Evolutionary conservation across 2,113 vertebrate species (phyloP).

Genomic region (Promerops cafer): DNA sequence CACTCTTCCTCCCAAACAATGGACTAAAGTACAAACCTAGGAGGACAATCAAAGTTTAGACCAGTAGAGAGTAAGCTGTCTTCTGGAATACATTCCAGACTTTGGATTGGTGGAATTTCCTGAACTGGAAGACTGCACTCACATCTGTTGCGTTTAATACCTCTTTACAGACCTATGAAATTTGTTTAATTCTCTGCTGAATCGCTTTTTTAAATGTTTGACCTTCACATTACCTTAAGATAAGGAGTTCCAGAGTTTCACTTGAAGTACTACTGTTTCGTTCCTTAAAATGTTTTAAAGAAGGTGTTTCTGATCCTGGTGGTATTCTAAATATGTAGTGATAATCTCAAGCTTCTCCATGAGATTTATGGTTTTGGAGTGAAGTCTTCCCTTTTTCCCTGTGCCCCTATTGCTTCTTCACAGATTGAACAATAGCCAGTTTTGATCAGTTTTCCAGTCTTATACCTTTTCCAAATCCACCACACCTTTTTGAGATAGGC

Average conservation of each 20-base stretch:
- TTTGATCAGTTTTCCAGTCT: not conserved
- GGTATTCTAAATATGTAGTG: not conserved
- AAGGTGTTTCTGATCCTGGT: not conserved
- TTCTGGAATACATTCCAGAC: not conserved
- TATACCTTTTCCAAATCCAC: not conserved
- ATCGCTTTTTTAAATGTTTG: not conserved
- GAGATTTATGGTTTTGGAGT: not conserved
- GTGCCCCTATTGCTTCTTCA: not conserved
- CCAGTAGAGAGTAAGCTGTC: not conserved
- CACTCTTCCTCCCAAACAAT: not conserved
- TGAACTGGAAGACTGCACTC: not conserved
- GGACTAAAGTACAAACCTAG: not conserved
- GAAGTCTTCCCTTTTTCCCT: not conserved
- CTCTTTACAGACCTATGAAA: not conserved
- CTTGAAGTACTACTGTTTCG: not conserved
- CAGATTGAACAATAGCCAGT: not conserved
- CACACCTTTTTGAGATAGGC: not conserved
- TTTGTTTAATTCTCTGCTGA: not conserved
- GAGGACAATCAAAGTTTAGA: not conserved
- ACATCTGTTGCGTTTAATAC: not conserved
- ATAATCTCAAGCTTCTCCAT: not conserved
- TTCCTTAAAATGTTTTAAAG: not conserved
- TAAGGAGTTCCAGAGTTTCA: not conserved
- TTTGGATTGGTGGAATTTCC: not conserved
- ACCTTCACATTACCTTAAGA: not conserved